Conservation (phyloP, 2,888 invertebrate species). For the Mesorhabditis belari region DNA sequence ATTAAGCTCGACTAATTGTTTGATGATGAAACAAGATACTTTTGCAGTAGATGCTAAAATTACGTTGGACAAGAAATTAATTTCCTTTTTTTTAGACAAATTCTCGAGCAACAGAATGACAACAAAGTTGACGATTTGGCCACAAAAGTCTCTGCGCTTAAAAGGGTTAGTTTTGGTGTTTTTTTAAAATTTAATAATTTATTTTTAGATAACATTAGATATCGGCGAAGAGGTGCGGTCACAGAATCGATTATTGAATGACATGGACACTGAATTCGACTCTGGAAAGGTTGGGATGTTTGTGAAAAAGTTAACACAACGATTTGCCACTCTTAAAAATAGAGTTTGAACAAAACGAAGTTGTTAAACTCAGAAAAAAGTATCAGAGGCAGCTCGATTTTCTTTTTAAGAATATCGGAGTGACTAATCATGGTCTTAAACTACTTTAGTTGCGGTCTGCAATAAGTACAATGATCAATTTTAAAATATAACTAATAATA, state of each 20-base stretch:
- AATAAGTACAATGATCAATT: too few relatives aligned
- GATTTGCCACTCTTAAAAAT: too few relatives aligned
- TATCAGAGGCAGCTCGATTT: background rate
- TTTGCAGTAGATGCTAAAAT: too few relatives aligned
- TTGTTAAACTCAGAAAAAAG: too few relatives aligned
- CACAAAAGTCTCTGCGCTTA: slow-evolving; percentile 78
- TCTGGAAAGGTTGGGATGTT: slow-evolving; percentile 9
- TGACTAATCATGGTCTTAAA: background rate
- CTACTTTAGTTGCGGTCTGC: slow-evolving; percentile 14
- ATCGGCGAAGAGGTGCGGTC: slow-evolving; percentile 84
- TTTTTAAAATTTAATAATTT: background rate
- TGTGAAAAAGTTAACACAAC: too few relatives aligned
- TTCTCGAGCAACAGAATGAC: slow-evolving; percentile 82
- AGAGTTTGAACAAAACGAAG: too few relatives aligned
- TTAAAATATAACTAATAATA: too few relatives aligned
- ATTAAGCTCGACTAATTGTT: too few relatives aligned
- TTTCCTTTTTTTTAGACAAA: background rate
- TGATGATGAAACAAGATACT: too few relatives aligned
- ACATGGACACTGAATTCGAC: slow-evolving; percentile 54
- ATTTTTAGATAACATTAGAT: slow-evolving; percentile 59
- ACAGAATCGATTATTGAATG: slow-evolving; percentile 76
- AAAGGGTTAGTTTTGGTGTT: slow-evolving; percentile 70
- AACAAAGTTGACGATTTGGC: slow-evolving; percentile 76
- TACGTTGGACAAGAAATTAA: too few relatives aligned
- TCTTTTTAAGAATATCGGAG: background rate